Base-by-base conservation (phyloP, 2,888 invertebrate genomes). In the Conistra vaccinii region DNA sequence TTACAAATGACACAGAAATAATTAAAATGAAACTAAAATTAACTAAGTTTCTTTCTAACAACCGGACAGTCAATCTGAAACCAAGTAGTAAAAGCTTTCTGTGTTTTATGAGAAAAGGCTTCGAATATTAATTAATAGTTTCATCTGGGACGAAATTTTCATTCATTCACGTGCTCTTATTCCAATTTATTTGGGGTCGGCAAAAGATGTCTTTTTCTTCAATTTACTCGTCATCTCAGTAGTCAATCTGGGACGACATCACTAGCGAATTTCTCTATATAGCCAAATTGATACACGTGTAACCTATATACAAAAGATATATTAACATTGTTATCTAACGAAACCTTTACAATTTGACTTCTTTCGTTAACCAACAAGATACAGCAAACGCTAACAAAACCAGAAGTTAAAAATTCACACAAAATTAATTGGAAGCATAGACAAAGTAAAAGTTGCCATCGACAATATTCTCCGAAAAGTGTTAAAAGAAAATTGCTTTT, bases 401-500 rank as follows among this genome's bases (percentile, higher is more conserved):
- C 62, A 42, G 39, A 68, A 72, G n/a, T 32, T 67, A 51, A 79
- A 69, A 61, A 71, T n/a, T 57, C 35, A 68, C 69, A 68, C 23
- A 57, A 83, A 75, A 73, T 45, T 80, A 77, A 78, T 74, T 83
- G 72, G 61, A 39, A 62, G 26, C 71, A 69, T 70, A 76, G 58
- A 65, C 73, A 53, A 76, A 67, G 69, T 61, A 75, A 78, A 85
- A 69, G 51, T 73, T 67, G 39, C 66, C 58, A 58, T 73, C 57
- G 73, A 67, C 66, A 60, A 66, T 66, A 71, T 73, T 73, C 65
- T 76, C 69, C 71, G 35, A 69, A 79, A 68, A 60, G 39, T 17
- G 67, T 62, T 80, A 67, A 76, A 69, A 68, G 66, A 73, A 78
- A 76, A 86, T 86, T 73, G 71, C 63, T 76, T 80, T 85, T 66